Evolutionary conservation across 2,113 vertebrate genomes (phyloP).

Genomic region (Delphinus delphis): DNA sequence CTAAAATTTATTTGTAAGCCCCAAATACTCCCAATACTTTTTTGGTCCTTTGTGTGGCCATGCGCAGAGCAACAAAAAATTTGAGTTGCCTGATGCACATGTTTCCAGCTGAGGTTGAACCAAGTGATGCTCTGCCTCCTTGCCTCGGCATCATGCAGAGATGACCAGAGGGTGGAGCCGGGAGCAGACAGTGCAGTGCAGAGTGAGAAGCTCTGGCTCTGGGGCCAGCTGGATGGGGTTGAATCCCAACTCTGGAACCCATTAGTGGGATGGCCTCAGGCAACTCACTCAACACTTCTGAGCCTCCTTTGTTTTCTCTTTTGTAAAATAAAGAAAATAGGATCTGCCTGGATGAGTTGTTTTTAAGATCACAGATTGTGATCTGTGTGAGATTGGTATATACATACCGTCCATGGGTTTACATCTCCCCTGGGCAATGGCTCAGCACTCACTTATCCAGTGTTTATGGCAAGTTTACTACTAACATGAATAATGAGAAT

Average conservation of each 20-base stretch:
- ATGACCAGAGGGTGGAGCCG: neutral
- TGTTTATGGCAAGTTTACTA: neutral
- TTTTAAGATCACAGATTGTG: neutral
- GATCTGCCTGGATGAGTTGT: neutral
- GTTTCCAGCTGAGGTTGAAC: neutral
- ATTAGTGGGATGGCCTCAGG: neutral
- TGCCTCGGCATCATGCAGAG: neutral
- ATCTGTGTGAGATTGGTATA: neutral
- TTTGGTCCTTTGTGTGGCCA: no score
- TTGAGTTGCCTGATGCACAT: fast-evolving
- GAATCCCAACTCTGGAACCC: neutral
- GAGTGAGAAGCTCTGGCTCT: neutral
- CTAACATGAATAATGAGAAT: no score
- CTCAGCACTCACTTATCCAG: fast-evolving
- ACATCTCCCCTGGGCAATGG: neutral
- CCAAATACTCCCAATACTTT: no score
- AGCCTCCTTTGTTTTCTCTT: neutral
- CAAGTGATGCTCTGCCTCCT: no score
- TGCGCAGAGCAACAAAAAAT: neutral
- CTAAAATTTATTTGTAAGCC: no score
- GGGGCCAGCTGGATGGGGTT: neutral
- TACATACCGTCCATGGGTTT: neutral
- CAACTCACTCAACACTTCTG: no score
- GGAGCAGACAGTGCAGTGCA: neutral
- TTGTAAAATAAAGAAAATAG: neutral